A percentile compares a stretch with the other conserved stretches of the same genome.
These are phyloP conservation scores for Crambe crambe DNA, from an alignment of 37 sponge, comb jelly and placozoan genomes.

Conservation along the genomic window DNA sequence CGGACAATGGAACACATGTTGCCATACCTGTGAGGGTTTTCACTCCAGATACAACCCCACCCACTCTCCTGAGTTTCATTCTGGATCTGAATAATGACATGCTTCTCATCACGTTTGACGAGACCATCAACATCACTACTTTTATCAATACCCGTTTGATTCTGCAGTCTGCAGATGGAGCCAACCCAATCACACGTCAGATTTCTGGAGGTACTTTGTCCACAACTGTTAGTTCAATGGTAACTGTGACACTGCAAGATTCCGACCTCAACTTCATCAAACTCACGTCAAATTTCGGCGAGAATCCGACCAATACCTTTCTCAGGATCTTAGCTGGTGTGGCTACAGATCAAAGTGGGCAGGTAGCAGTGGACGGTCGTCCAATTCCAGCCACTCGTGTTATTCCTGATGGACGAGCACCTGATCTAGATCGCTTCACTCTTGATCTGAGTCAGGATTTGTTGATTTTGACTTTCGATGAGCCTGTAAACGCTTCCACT, in stretches of 20 bases:
- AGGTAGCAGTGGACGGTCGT: not conserved
- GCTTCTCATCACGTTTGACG: constrained; percentile 62
- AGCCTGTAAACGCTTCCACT: constrained; percentile 75
- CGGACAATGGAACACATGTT: constrained; percentile 25
- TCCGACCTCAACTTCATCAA: constrained; percentile 45
- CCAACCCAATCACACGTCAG: not conserved
- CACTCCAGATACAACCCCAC: constrained; percentile 57
- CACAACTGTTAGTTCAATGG: constrained; percentile 2
- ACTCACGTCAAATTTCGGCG: constrained; percentile 39
- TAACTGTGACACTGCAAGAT: constrained; percentile 21
- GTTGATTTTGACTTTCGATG: constrained; percentile 74
- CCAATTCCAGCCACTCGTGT: constrained; percentile 36
- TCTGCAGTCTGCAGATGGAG: constrained; percentile 33
- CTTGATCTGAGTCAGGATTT: constrained; percentile 50
- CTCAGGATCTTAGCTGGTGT: constrained; percentile 33
- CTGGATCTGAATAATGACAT: constrained; percentile 72
- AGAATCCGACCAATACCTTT: constrained; percentile 47
- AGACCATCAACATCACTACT: constrained; percentile 61
- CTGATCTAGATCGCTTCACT: constrained; percentile 44
- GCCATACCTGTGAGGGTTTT: constrained; percentile 43
- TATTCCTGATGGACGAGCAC: constrained; percentile 62
- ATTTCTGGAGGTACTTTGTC: constrained; percentile 42
- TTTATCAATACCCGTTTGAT: constrained; percentile 44
- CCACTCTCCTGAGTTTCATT: constrained; percentile 47
- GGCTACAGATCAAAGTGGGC: constrained; percentile 57